Base-by-base conservation (phyloP, 2,113 vertebrate genomes). In the Gopherus evgoodei region DNA sequence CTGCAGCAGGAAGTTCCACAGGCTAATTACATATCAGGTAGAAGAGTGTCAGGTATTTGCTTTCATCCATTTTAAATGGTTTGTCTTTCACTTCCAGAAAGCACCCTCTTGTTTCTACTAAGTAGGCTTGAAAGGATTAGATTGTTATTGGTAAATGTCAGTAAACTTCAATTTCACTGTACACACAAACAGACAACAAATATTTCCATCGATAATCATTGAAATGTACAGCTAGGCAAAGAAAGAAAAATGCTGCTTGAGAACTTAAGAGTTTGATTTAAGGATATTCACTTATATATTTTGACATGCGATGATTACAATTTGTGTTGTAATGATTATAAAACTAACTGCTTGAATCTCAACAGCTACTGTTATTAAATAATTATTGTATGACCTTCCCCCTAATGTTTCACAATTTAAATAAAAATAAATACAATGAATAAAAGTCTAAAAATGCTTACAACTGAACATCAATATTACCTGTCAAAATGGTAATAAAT, bases 1-100 rank as follows among this genome's bases (percentile, higher is more conserved):
- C 87, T 82, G 93, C 87, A 79, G 54, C 76, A 87, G 90, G 76
- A 35, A 3, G 0, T 85, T 86, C 54, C 84, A 57, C 0, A 0
- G n/a, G 12, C 21, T 42, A 88, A 6, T 0, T 56, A 5, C 0
- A 0, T 0, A 0, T 16, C 35, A 1, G 0, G 0, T 44, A n/a
- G 4, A 84, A 84, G 84, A 88, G 53, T 88, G 57, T 0, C 0
- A 83, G 90, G 57, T 62, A 81, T 76, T 88, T 89, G 21, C 86
- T 96, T 92, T 91, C 93, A 93, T 81, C 88, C 91, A 86, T 2
- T 80, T 69, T 35, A 53, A 88, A 89, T 47, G 52, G 79, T 90
- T 97, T 90, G 84, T 69, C 80, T 93, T 88, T 49, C 82, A 57
- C 81, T 93, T 87, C 56, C 90, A 88, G 29, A 19, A 54, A 83